Base-by-base conservation (phyloP, 2,797 vertebrate genomes). In the Melanotaenia boesemani region DNA sequence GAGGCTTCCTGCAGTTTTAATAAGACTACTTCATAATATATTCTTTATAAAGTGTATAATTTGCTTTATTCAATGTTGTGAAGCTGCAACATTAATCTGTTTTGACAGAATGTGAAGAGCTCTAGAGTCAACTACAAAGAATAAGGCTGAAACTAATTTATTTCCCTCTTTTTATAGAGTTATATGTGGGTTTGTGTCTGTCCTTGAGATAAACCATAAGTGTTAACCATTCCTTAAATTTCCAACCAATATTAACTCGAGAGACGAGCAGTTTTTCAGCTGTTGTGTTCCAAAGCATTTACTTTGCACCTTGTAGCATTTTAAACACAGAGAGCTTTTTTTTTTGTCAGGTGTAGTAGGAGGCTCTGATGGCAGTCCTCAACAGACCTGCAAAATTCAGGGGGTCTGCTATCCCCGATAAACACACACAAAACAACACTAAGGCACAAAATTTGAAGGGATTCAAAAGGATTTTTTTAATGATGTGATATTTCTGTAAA, bases 331-430 rank as follows among this genome's bases (percentile, higher is more conserved):
- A 3, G 5, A 0, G 15, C 2, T 57, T 12, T 36, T 8, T 58
- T 81, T 50, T 62, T 44, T 72, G 34, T 5, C 10, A 79, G 12
- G 3, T 15, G 16, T 37, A 41, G n/a, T 39, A 13, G n/a, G 9
- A 9, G 20, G 20, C 8, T 48, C 9, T 61, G 6, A 28, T 28
- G 41, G 30, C 8, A 67, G 36, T 15, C 32, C 60, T 18, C 7
- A 58, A 60, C 32, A 72, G 5, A 41, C 3, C 30, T 80, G 28
- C 3, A 58, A 44, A 62, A 48, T 37, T 60, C 6, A 28, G 30
- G 64, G n/a, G 16, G 22, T 15, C 32, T 15, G 16, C 37, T 52
- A 30, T 56, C 3, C 18, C 46, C 11, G 30, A 22, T 26, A 28
- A 15, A 56, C 4, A 55, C 10, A 26, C 10, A 26, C 9, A 26